Percentiles rank a stretch among this genome's conserved stretches.
Conservation (phyloP, 2,888 invertebrate species). For the Lasioglossum villosulum region DNA sequence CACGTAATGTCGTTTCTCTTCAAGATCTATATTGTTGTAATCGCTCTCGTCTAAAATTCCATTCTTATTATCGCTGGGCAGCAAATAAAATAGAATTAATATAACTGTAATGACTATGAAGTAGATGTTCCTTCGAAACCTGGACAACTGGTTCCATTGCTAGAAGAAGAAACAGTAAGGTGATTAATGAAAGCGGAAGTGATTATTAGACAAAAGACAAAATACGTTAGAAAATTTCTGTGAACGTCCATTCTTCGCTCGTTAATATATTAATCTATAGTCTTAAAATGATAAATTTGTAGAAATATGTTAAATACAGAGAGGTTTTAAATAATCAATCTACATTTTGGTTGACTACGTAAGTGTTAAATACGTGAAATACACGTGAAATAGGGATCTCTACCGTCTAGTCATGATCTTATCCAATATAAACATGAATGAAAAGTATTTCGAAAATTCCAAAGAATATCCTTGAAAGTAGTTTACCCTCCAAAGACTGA, state of each 20-base stretch:
- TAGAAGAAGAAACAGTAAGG: slow-evolving; percentile 84
- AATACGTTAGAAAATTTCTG: too few species aligned
- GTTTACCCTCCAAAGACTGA: slow-evolving; percentile 84
- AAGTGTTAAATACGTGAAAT: too few species aligned
- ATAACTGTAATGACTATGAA: slow-evolving; percentile 87
- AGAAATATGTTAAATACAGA: too few species aligned
- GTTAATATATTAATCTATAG: too few species aligned
- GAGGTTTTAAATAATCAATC: too few species aligned
- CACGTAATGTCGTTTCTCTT: too few species aligned
- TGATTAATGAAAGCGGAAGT: background rate
- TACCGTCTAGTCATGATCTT: background rate
- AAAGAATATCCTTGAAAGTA: background rate
- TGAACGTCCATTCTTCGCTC: too few species aligned
- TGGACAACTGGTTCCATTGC: slow-evolving; percentile 95
- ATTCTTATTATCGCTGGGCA: slow-evolving; percentile 85
- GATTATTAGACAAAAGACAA: too few species aligned
- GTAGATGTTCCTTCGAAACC: slow-evolving; percentile 92
- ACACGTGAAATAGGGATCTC: too few species aligned
- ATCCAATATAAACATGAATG: background rate
- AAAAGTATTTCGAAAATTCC: background rate
- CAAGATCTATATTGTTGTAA: slow-evolving; percentile 75
- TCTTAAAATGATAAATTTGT: too few species aligned
- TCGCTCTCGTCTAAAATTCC: slow-evolving; percentile 77
- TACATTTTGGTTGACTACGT: too few species aligned
- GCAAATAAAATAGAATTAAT: slow-evolving; percentile 87